Evolutionary conservation across 2,888 invertebrate species (phyloP).

Genomic region (Drosophila niveifrons): DNA sequence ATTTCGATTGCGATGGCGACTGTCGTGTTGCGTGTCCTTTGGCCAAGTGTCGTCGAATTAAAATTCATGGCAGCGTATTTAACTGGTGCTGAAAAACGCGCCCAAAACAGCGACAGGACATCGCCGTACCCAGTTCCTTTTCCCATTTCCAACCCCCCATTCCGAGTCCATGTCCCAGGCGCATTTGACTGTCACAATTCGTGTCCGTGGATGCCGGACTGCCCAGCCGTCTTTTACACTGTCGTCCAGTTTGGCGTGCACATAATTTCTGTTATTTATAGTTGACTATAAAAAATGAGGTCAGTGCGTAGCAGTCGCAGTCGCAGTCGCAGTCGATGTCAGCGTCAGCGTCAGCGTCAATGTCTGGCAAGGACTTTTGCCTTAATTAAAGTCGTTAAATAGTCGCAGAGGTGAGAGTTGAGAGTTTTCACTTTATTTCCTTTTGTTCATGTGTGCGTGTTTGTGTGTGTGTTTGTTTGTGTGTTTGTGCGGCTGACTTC

Average conservation of each 20-base stretch:
- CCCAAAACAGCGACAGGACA: conserved; percentile 50
- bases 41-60: conserved; percentile 76
- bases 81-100: conserved; percentile 66
- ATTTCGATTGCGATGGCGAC: conserved; percentile 50
- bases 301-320: conserved; percentile 65
- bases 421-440: conserved; percentile 10
- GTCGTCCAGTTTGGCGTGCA: conserved; percentile 66
- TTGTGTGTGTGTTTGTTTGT: conserved; percentile 5
- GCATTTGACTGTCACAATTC: conserved; percentile 1
- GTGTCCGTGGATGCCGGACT: conserved; percentile 3
- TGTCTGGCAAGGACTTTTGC: conserved; percentile 60
- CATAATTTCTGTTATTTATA: conserved; percentile 79
- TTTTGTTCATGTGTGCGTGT: conserved; percentile 3
- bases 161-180: background rate
- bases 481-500: conserved; percentile 41
- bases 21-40: conserved; percentile 68
- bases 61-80: conserved; percentile 78
- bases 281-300: conserved; percentile 73
- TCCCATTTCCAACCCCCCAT: background rate
- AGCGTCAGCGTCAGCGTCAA: conserved; percentile 35
- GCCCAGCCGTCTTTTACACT: conserved; percentile 36
- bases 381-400: conserved; percentile 78
- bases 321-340: conserved; percentile 6
- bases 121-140: conserved; percentile 14
- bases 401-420: conserved; percentile 42